A percentile compares a stretch with the other conserved stretches of the same genome.
phyloP scores from a whole-genome alignment of 2,113 vertebrate genomes.

The Poecilia latipinna region DNA sequence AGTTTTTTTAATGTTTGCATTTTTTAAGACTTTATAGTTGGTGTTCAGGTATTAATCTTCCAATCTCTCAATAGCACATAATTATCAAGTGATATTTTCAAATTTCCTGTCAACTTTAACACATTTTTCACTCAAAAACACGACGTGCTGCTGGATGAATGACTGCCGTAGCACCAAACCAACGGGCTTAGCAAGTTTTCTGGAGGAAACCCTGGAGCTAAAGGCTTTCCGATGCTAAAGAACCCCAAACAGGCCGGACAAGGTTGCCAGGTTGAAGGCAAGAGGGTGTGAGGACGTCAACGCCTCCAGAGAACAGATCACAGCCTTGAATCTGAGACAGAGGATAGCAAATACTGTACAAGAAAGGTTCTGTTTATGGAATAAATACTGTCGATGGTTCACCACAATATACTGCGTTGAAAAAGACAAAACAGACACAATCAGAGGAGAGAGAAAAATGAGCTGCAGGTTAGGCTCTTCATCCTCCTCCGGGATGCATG shows the following conservation, averaged over 20 bases:
- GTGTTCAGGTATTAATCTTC: too few relatives aligned
- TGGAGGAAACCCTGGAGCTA: conserved; percentile 1
- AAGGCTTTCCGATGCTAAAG: conserved; percentile 34
- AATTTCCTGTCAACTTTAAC: too few relatives aligned
- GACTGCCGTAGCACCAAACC: too few relatives aligned
- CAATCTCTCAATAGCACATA: too few relatives aligned
- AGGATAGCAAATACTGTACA: conserved; percentile 51
- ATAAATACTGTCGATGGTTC: conserved; percentile 66
- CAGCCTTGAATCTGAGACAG: conserved; percentile 42
- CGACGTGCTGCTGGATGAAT: too few relatives aligned
- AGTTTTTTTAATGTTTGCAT: too few relatives aligned
- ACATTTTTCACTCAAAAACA: too few relatives aligned
- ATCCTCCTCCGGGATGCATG: conserved; percentile 72
- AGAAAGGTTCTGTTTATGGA: conserved; percentile 14
- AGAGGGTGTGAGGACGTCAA: conserved; percentile 43
- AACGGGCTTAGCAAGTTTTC: too few relatives aligned
- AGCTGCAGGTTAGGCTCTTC: conserved; percentile 63
- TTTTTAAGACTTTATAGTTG: too few relatives aligned
- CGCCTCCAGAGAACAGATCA: conserved; percentile 45
- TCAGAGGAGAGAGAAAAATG: conserved; percentile 42
- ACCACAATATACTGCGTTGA: conserved; percentile 54
- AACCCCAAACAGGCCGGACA: conserved; percentile 25
- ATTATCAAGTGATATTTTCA: too few relatives aligned
- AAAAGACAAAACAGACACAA: conserved; percentile 51
- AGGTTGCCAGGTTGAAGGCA: conserved; percentile 61